phyloP scores from a whole-genome alignment of 2,888 invertebrate species.

The Sesia apiformis region DNA sequence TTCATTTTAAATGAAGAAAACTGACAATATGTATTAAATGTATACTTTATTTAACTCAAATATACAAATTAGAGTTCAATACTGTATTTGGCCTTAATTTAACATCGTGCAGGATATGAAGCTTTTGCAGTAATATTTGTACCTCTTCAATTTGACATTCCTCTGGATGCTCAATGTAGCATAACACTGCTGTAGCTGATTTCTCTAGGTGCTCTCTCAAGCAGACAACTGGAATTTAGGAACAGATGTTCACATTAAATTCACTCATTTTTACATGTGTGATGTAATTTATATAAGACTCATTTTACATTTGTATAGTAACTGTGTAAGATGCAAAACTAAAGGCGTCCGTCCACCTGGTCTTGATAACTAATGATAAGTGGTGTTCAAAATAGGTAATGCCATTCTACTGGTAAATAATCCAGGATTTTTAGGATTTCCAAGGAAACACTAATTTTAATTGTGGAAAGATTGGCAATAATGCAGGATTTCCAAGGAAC shows the following conservation, averaged over 20 bases:
- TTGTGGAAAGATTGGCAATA: no score
- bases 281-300: not conserved
- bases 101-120: constrained; percentile 31
- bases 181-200: constrained; percentile 40
- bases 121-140: constrained; percentile 33
- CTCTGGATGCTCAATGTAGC: constrained; percentile 48
- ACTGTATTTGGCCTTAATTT: constrained; percentile 22
- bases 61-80: constrained; percentile 54
- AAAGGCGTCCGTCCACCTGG: no score
- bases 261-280: not conserved
- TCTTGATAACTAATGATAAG: no score
- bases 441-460: no score
- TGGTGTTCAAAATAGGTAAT: no score
- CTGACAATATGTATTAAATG: not conserved
- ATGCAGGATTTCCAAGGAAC: no score
- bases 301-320: no score
- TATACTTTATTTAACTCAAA: constrained; percentile 24
- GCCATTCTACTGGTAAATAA: no score
- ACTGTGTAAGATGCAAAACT: no score
- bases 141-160: constrained; percentile 41
- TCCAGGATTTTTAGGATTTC: no score
- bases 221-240: constrained; percentile 45
- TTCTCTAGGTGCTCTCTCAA: constrained; percentile 43
- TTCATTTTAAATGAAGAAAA: not conserved
- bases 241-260: not conserved